Percentiles rank a stretch among this genome's conserved stretches.
Conservation (phyloP, 2,113 vertebrate species). For the Gorsachius goisagi region DNA sequence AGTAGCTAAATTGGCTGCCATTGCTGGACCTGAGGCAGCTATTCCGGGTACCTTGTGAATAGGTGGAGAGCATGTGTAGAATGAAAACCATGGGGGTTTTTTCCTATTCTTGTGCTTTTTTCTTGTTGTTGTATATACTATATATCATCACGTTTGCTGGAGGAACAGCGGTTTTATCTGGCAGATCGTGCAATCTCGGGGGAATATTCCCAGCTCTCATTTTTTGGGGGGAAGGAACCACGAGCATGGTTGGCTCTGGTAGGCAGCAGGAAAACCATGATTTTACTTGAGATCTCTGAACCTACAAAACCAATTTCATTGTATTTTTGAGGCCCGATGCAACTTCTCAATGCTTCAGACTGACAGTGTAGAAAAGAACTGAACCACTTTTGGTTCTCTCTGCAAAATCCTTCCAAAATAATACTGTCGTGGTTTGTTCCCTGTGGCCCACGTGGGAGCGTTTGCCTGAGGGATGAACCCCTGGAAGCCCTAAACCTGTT, state of each 20-base stretch:
- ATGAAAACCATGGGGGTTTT: not conserved
- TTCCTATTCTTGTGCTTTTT: not conserved
- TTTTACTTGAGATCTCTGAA: not conserved
- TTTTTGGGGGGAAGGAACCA: not conserved
- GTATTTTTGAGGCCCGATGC: not conserved
- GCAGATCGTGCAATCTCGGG: not conserved
- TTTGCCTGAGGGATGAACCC: not conserved
- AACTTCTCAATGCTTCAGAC: not conserved
- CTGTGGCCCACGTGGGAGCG: accelerated
- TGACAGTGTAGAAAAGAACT: not conserved
- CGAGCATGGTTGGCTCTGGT: not conserved
- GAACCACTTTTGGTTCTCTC: not conserved
- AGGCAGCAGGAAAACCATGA: not conserved
- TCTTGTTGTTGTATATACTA: not conserved
- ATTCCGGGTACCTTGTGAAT: not conserved
- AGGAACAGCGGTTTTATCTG: not conserved
- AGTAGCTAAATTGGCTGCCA: not conserved
- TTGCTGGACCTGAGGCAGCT: not conserved
- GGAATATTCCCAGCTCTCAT: not conserved
- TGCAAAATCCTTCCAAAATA: not conserved
- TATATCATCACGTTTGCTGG: not conserved
- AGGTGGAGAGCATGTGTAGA: not conserved
- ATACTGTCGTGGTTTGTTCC: not conserved
- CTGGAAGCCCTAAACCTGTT: not conserved
- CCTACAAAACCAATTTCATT: not conserved